Evolutionary conservation across 2,113 vertebrate genomes (phyloP).

Genomic region (Sprattus sprattus): DNA sequence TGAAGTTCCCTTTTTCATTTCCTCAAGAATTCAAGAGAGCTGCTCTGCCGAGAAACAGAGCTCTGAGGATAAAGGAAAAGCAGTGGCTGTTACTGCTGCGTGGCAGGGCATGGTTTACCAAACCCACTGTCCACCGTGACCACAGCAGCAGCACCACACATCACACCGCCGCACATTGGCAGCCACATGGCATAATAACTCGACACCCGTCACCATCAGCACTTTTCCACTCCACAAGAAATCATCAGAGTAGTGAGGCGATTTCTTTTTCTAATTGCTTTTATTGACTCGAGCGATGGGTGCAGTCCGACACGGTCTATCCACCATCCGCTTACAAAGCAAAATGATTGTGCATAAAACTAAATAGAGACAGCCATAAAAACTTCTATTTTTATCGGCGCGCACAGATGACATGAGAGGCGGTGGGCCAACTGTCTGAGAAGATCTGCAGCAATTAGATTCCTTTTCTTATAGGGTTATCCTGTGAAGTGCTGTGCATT

Average conservation of each 20-base stretch:
- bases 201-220: constrained; percentile 53
- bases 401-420: neutral
- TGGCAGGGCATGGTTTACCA: neutral
- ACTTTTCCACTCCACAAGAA: constrained; percentile 59
- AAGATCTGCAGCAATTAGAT: neutral
- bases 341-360: constrained; percentile 45
- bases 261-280: constrained; percentile 69
- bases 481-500: neutral
- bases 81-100: neutral
- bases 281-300: constrained; percentile 61
- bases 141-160: neutral
- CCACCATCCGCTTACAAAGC: constrained; percentile 39
- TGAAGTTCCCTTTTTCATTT: neutral
- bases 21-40: neutral
- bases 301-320: constrained; percentile 25
- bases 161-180: constrained; percentile 12
- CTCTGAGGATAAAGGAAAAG: neutral
- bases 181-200: constrained; percentile 30
- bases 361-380: constrained; percentile 29
- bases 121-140: neutral
- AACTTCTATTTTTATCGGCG: constrained; percentile 9
- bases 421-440: neutral
- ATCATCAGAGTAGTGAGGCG: constrained; percentile 54
- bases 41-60: neutral
- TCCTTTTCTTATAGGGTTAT: neutral